Conservation (phyloP, 2,113 vertebrate species). For the Meriones unguiculatus region DNA sequence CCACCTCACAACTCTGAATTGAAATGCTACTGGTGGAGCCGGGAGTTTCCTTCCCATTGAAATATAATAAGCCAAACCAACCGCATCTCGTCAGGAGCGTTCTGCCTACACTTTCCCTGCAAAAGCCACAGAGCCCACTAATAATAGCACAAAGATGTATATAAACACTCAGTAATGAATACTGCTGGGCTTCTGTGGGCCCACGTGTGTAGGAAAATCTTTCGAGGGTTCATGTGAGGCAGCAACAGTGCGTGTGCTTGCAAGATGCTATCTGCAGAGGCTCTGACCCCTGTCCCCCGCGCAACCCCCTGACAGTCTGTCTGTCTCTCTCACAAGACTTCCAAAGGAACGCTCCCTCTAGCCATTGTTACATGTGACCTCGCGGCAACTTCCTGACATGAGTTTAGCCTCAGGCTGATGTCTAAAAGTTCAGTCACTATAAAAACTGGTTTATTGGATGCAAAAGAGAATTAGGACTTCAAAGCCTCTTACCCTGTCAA, state of each 20-base stretch:
- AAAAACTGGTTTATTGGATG: slow-evolving; percentile 84
- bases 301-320: slow-evolving; percentile 65
- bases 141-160: slow-evolving; percentile 28
- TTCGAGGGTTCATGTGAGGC: slow-evolving; percentile 31
- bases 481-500: slow-evolving; percentile 85
- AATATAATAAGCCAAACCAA: slow-evolving; percentile 50
- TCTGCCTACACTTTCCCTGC: background rate
- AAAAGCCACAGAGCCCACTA: slow-evolving; percentile 4
- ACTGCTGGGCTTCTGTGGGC: background rate
- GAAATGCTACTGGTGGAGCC: background rate
- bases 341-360: slow-evolving; percentile 75
- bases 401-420: slow-evolving; percentile 80
- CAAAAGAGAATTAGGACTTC: slow-evolving; percentile 87
- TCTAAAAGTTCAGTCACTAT: slow-evolving; percentile 82
- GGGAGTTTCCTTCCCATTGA: background rate
- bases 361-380: slow-evolving; percentile 82
- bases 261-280: slow-evolving; percentile 46
- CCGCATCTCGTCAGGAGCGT: background rate
- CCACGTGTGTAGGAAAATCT: slow-evolving; percentile 34
- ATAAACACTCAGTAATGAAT: slow-evolving; percentile 19
- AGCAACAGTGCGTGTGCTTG: slow-evolving; percentile 26
- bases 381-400: slow-evolving; percentile 74
- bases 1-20: background rate
- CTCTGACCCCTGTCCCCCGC: background rate
- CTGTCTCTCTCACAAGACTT: slow-evolving; percentile 73